phyloP scores from a whole-genome alignment of 2,797 vertebrate genomes.

The Falco columbarius region DNA sequence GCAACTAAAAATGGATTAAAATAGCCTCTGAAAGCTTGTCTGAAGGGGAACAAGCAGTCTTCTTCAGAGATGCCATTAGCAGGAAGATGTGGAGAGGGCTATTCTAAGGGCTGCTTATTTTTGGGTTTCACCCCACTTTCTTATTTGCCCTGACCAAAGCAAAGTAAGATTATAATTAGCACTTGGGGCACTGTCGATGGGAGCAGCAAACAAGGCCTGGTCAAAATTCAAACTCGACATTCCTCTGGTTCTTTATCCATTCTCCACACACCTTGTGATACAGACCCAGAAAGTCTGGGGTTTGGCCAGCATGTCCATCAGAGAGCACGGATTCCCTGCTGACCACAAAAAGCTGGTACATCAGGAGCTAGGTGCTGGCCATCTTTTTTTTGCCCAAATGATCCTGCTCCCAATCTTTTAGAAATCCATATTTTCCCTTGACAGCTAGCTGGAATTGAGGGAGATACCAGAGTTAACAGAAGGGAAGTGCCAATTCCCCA shows the following conservation, averaged over 20 bases:
- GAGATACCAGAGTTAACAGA: neutral
- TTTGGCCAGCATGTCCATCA: neutral
- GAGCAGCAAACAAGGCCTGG: neutral
- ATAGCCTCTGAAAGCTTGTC: conserved; percentile 42
- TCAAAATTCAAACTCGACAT: neutral
- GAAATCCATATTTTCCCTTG: neutral
- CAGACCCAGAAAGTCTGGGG: neutral
- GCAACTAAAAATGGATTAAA: conserved; percentile 53
- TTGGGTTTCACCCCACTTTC: conserved; percentile 30
- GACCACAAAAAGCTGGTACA: neutral
- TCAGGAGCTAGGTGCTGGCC: neutral
- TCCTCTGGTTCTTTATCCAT: neutral
- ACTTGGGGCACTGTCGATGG: neutral
- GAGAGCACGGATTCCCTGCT: neutral
- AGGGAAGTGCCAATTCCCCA: neutral
- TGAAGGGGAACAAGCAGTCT: conserved; percentile 41
- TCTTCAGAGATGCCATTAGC: conserved; percentile 24
- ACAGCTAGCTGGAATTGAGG: neutral
- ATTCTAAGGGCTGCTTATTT: conserved; percentile 42
- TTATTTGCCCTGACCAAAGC: neutral
- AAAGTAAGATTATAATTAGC: neutral
- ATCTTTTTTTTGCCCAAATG: neutral
- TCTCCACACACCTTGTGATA: neutral
- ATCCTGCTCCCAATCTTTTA: neutral
- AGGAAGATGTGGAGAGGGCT: neutral